Evolutionary conservation across 2,113 vertebrate species (phyloP).

Genomic region (Gallinago jamesoni): DNA sequence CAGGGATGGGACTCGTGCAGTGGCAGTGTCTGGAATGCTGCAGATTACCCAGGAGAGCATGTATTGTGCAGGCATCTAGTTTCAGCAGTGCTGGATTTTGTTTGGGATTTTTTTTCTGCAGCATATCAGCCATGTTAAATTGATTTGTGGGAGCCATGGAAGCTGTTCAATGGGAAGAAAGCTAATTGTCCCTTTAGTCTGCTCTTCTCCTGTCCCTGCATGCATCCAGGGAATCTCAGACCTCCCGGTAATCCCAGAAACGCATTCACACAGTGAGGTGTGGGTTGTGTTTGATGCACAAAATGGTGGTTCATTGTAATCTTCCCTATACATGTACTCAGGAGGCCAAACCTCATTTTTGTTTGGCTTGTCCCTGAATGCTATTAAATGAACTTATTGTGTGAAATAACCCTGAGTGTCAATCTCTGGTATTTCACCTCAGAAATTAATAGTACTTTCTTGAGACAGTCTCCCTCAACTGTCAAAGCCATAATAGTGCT

Average conservation of each 20-base stretch:
- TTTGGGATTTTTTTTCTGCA: not conserved
- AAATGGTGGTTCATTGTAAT: not conserved
- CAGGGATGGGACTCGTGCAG: not conserved
- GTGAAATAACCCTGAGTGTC: slow-evolving; percentile 38
- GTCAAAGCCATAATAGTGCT: slow-evolving; percentile 24
- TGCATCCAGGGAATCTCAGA: slow-evolving; percentile 5
- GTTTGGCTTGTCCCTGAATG: not conserved
- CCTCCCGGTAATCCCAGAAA: not conserved
- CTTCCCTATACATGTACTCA: not conserved
- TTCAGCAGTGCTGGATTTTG: slow-evolving; percentile 15
- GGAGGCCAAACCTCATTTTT: slow-evolving; percentile 29
- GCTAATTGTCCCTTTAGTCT: not conserved
- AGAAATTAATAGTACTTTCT: slow-evolving; percentile 54
- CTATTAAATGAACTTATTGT: slow-evolving; percentile 26
- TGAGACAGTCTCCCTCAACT: slow-evolving; percentile 42
- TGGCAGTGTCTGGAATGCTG: not conserved
- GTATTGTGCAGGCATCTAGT: not conserved
- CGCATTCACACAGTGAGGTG: not conserved
- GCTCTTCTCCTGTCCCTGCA: not conserved
- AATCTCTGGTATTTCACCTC: slow-evolving; percentile 50
- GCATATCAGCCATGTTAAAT: slow-evolving; percentile 1
- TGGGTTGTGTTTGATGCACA: not conserved
- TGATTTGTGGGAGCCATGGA: not conserved
- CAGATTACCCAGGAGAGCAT: not conserved
- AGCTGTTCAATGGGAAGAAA: not conserved